Evolutionary conservation across 2,888 invertebrate genomes (phyloP), one percentile per base, ranked within the genome.

Genomic region (Pyrocoelia pectoralis): DNA sequence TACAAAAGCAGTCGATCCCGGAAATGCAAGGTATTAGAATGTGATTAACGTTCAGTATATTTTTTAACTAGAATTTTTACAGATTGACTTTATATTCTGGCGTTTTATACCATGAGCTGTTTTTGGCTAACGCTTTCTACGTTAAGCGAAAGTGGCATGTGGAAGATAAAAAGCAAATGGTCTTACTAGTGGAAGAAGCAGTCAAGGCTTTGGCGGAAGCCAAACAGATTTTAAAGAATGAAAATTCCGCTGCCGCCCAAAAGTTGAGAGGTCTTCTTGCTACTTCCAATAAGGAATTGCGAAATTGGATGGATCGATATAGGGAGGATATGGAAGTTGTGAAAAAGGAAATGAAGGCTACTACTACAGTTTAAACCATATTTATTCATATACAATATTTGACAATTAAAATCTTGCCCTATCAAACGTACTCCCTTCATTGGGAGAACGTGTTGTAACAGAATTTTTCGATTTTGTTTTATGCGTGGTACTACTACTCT

Each of bases 31-130:
- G 81, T 81, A 69, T 63, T 41, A 46, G 1, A 12, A 6, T n/a
- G 2, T 6, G n/a, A n/a, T n/a, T n/a, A n/a, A n/a, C n/a, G n/a
- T n/a, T n/a, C n/a, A n/a, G n/a, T n/a, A n/a, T 17, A 6, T 38
- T 33, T 51, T 24, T 12, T 13, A 24, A 12, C 8, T 1, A 2
- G 24, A 2, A 19, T 1, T 51, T 15, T 43, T 15, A 15, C 70
- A 82, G 83, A 69, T 81, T 94, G 5, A 87, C 89, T 65, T 83
- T 95, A 15, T 94, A 94, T 74, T 86, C 88, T 0, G 89, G 90
- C n/a, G 92, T 94, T 1, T 84, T 93, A 51, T 84, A 91, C 14
- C 89, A 90, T 66, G 94, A 94, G 79, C 81, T 92, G 41, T 84
- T 87, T 69, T 83, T 84, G 24, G 86, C 87, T 0, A 79, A 87